phyloP scores from a whole-genome alignment of 2,113 vertebrate genomes.

The Mionectes macconnelli region DNA sequence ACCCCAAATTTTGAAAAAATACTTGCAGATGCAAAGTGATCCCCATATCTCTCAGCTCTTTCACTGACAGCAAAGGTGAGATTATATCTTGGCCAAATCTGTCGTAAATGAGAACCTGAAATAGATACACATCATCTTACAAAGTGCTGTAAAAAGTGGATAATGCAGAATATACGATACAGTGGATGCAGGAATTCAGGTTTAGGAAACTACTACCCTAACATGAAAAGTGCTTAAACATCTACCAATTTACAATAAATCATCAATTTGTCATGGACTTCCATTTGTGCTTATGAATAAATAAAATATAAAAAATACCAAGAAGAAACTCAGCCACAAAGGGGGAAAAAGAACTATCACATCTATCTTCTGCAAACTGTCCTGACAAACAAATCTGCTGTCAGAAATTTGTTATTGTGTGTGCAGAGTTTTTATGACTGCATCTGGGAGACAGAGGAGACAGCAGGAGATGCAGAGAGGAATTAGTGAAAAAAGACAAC shows the following conservation, averaged over 20 bases:
- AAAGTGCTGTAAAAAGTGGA: background rate
- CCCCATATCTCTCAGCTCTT: constrained; percentile 97
- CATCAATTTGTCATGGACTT: background rate
- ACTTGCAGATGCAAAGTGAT: constrained; percentile 95
- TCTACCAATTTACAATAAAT: background rate
- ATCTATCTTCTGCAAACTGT: background rate
- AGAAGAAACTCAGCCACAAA: background rate
- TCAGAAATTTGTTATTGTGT: background rate
- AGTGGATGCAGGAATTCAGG: background rate
- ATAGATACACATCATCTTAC: background rate
- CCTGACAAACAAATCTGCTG: background rate
- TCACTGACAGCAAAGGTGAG: constrained; percentile 93
- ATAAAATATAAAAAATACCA: background rate
- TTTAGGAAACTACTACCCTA: background rate
- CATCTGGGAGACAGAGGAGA: background rate
- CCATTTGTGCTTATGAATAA: background rate
- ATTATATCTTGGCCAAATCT: constrained; percentile 99
- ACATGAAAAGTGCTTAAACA: background rate
- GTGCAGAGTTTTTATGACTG: background rate
- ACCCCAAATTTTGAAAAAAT: background rate
- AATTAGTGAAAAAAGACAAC: background rate
- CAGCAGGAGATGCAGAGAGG: background rate
- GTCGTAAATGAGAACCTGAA: constrained; percentile 95
- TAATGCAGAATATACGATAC: background rate
- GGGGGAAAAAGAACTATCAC: background rate